A percentile compares a stretch with the other conserved stretches of the same genome.
These are phyloP conservation scores for Drosophila recens DNA, from an alignment of 2,888 invertebrate species.

Conservation along the genomic window DNA sequence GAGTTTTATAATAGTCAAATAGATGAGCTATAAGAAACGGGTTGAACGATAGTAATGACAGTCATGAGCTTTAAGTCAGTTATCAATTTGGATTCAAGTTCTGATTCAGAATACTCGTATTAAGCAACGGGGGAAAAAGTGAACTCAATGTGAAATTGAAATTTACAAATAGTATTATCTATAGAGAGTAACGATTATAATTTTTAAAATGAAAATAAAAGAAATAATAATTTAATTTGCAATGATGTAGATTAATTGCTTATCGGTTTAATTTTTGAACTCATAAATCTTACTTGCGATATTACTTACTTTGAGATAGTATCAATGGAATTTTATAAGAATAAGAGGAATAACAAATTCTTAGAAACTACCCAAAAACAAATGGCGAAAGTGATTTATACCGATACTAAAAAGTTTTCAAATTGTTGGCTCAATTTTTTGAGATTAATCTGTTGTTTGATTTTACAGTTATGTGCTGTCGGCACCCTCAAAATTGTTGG, in stretches of 20 bases:
- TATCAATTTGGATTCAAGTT: background rate
- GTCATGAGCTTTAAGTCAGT: background rate
- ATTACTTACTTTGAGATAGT: too few relatives aligned
- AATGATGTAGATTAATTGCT: too few relatives aligned
- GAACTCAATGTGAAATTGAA: background rate
- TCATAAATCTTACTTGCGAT: too few relatives aligned
- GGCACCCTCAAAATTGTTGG: conserved; percentile 94
- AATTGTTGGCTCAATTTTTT: conserved; percentile 4
- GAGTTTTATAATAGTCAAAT: background rate
- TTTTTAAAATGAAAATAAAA: too few relatives aligned
- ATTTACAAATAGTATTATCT: background rate
- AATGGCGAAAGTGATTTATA: background rate
- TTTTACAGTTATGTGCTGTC: conserved; percentile 92
- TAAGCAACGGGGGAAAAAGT: background rate
- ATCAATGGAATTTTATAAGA: too few relatives aligned
- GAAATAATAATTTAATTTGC: too few relatives aligned
- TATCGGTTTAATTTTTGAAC: too few relatives aligned
- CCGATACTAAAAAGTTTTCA: background rate
- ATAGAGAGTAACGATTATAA: background rate
- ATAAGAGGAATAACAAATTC: too few relatives aligned
- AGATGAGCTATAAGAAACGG: background rate
- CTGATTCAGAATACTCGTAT: background rate
- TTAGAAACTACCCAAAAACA: background rate
- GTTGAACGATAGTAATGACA: background rate
- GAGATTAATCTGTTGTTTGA: conserved; percentile 19